Conservation (phyloP, 2,113 vertebrate genomes). For the Myotis davidii region DNA sequence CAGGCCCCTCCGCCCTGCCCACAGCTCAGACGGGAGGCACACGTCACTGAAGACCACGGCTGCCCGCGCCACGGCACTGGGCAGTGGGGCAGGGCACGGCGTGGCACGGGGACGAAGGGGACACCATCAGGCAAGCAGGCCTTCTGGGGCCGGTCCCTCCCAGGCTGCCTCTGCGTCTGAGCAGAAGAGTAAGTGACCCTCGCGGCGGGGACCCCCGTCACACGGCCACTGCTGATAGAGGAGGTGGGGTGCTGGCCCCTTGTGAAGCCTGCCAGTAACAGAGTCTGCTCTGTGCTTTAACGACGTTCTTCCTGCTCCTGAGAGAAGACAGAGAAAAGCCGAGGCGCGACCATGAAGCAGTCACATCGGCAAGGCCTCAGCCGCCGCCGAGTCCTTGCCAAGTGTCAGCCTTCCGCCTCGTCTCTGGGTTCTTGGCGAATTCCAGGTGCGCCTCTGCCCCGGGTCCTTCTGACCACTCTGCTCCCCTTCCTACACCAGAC, state of each 20-base stretch:
- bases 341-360: background rate
- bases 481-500: background rate
- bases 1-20: background rate
- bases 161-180: background rate
- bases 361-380: background rate
- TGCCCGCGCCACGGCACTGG: background rate
- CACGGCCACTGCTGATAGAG: background rate
- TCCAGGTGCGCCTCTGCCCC: background rate
- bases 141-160: background rate
- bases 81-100: background rate
- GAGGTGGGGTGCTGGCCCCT: background rate
- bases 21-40: background rate
- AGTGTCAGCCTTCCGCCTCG: background rate
- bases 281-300: background rate
- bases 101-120: too few species aligned
- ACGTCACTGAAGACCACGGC: background rate
- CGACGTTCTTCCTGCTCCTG: background rate
- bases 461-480: background rate
- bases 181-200: background rate
- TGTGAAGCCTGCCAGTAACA: background rate
- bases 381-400: background rate
- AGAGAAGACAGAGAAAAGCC: constrained; percentile 50
- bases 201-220: background rate
- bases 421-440: background rate
- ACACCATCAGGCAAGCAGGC: background rate